Conservation (phyloP, 2,888 invertebrate species). For the Leptarthrus brevirostris region DNA sequence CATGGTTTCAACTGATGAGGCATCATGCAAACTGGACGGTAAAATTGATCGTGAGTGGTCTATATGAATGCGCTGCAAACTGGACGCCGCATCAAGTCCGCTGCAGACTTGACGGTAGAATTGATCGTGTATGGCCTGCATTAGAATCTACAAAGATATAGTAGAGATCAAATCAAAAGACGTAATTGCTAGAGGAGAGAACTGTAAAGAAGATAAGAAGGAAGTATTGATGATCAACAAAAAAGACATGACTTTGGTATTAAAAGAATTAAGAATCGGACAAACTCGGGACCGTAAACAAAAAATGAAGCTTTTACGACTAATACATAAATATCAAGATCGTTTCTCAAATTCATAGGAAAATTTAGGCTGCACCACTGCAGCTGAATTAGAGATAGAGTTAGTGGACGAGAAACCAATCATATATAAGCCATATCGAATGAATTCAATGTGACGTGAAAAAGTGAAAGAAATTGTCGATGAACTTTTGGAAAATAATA, state of each 20-base stretch:
- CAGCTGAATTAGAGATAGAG: neutral
- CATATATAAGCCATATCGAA: neutral
- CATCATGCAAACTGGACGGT: too few relatives aligned
- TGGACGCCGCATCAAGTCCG: too few relatives aligned
- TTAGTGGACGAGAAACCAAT: neutral
- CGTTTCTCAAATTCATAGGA: neutral
- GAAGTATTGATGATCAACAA: neutral
- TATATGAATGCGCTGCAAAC: too few relatives aligned
- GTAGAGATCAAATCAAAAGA: neutral
- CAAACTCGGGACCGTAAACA: neutral
- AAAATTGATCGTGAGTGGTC: too few relatives aligned
- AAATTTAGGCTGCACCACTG: constrained; percentile 12
- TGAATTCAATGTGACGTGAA: too few relatives aligned
- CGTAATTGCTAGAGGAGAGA: neutral
- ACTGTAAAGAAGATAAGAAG: neutral
- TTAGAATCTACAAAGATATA: neutral
- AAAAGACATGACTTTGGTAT: neutral
- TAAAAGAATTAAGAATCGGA: neutral
- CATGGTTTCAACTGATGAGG: too few relatives aligned
- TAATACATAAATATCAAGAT: neutral
- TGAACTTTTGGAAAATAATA: too few relatives aligned
- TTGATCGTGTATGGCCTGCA: too few relatives aligned
- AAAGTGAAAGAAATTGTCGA: too few relatives aligned
- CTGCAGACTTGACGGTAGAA: too few relatives aligned
- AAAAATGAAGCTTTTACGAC: neutral